Percentiles rank a stretch among this genome's conserved stretches.
These are phyloP conservation scores for Eledone cirrhosa DNA, from an alignment of 2,888 invertebrate species.

Conservation along the genomic window DNA sequence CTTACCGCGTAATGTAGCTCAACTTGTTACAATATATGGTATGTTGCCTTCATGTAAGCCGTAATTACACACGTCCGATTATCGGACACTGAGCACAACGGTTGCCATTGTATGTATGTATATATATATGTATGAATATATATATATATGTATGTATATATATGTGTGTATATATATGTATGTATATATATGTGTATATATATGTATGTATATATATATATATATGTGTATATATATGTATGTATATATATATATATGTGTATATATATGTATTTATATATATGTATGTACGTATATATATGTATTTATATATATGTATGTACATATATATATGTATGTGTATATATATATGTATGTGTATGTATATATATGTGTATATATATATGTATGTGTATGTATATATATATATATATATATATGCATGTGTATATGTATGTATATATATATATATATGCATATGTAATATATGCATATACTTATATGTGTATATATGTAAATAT, in stretches of 20 bases:
- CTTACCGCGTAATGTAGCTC: no score
- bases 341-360: background rate
- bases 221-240: background rate
- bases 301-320: no score
- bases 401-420: background rate
- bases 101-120: no score
- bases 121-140: no score
- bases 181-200: background rate
- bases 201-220: background rate
- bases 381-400: conserved; percentile 6
- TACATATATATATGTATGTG: background rate
- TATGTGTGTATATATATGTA: background rate
- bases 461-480: no score
- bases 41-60: no score
- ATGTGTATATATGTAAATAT: background rate
- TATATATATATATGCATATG: no score
- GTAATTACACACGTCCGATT: no score
- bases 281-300: no score
- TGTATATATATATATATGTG: background rate
- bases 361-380: background rate
- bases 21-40: no score
- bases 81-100: no score
- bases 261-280: background rate
- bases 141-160: background rate
- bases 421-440: background rate